Conservation (phyloP, 1,140 invertebrate genomes). For the Drusus annulatus region DNA sequence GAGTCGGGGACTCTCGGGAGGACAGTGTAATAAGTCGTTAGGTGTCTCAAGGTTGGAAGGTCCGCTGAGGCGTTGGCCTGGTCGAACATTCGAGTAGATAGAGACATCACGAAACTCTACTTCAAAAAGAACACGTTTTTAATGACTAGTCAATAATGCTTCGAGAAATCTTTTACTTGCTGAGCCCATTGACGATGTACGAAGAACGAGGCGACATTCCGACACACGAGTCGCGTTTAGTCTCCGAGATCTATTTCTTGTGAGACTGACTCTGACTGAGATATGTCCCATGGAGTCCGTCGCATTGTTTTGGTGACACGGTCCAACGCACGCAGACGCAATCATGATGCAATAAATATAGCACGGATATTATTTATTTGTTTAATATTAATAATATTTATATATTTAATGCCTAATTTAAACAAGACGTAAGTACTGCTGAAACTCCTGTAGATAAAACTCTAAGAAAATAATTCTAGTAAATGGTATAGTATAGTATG, state of each 20-base stretch:
- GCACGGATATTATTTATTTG: too few relatives aligned
- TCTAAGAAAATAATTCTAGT: too few relatives aligned
- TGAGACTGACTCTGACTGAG: neutral
- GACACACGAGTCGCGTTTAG: neutral
- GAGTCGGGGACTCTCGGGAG: neutral
- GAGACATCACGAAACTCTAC: too few relatives aligned
- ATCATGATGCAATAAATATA: slow-evolving; percentile 19
- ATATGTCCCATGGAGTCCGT: neutral
- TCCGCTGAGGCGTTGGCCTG: too few relatives aligned
- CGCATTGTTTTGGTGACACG: slow-evolving; percentile 36
- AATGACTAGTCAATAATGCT: neutral
- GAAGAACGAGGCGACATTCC: neutral
- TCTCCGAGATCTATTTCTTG: slow-evolving; percentile 10
- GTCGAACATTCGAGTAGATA: too few relatives aligned
- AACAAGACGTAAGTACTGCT: too few relatives aligned
- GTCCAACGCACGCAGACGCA: slow-evolving; percentile 38
- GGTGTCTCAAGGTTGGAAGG: neutral
- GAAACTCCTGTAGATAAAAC: too few relatives aligned
- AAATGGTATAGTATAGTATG: too few relatives aligned
- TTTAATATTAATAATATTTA: too few relatives aligned
- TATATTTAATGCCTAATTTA: too few relatives aligned
- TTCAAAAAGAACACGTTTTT: neutral
- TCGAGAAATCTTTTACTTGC: neutral
- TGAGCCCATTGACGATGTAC: neutral
- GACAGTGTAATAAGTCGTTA: neutral